Base-by-base conservation (phyloP, 1,140 invertebrate genomes). In the Leptonema lineaticorne region DNA sequence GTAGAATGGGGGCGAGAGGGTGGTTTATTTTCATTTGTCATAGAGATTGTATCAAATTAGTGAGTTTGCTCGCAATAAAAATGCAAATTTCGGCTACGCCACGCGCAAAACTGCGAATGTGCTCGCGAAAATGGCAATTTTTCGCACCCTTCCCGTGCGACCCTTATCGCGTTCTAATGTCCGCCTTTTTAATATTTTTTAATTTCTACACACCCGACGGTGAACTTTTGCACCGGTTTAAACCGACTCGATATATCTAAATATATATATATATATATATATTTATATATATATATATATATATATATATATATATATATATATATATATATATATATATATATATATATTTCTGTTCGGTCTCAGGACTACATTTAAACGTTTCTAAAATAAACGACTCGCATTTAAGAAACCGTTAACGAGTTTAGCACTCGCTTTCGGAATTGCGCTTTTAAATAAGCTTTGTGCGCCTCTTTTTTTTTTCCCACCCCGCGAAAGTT, bases 41-140 rank as follows among this genome's bases (percentile, higher is more conserved):
- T 37, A 29, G 68, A 69, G 68, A 69, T 69, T 69, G 68, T 69
- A 69, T 69, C 68, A 69, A 69, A 69, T 69, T 69, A 69, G 60
- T 69, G 60, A 63, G 62, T 64, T 69, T 41, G 62, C 62, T 48
- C 18, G 68, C 57, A 69, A 69, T 69, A 69, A 69, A 69, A 69
- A 69, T 69, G 68, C 62, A 64, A 63, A 69, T 69, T 41, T 30
- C 7, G 20, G n/a, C n/a, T 6, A 46, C 20, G 46, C 26, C 45
- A 9, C 33, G 33, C 60, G 37, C n/a, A 48, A 63, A 63, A 24
- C 24, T 46, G 41, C 60, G 60, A 63, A 46, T 46, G 29, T 48
- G 45, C 60, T 18, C 33, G 16, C 22, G 24, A 59, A 30, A 33
- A 20, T 59, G n/a, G 16, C 57, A 28, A 16, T 59, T 59, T 59